Percentiles rank a stretch among this genome's conserved stretches.
phyloP scores from a whole-genome alignment of 2,888 invertebrate species.

The Biston betularia region DNA sequence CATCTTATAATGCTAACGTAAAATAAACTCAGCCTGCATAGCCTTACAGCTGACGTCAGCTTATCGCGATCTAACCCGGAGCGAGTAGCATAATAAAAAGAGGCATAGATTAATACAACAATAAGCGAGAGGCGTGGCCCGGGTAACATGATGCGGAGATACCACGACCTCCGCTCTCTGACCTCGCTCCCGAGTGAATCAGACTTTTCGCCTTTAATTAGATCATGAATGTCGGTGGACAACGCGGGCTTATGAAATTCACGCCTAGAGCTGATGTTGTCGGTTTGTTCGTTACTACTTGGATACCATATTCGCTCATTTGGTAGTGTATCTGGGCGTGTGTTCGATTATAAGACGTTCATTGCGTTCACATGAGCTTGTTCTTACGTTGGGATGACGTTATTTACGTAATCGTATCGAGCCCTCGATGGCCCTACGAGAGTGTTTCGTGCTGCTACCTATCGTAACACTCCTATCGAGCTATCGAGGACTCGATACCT shows the following conservation, averaged over 20 bases:
- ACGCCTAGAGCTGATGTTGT: constrained; percentile 3
- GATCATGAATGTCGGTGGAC: constrained; percentile 45
- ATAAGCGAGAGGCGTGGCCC: constrained; percentile 65
- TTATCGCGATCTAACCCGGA: constrained; percentile 43
- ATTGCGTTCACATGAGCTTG: no score
- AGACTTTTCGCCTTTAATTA: constrained; percentile 54
- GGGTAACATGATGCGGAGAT: constrained; percentile 58
- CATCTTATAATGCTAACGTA: background rate
- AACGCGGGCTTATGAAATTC: constrained; percentile 19
- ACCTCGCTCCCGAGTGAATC: constrained; percentile 67
- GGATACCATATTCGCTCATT: no score
- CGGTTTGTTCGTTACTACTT: constrained; percentile 1
- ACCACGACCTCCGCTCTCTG: constrained; percentile 63
- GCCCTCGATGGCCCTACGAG: no score
- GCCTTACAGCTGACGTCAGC: constrained; percentile 40
- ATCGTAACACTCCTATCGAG: no score
- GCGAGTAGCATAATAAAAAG: constrained; percentile 45
- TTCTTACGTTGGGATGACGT: no score
- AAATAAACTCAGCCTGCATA: constrained; percentile 8
- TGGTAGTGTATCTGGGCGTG: no score
- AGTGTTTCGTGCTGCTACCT: no score
- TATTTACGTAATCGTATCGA: no score
- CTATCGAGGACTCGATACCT: no score
- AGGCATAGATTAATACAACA: constrained; percentile 64
- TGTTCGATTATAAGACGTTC: no score